A percentile compares a stretch with the other conserved stretches of the same genome.
phyloP scores from a whole-genome alignment of 92 coral and sea anemone genomes.

The Metridium senile region DNA sequence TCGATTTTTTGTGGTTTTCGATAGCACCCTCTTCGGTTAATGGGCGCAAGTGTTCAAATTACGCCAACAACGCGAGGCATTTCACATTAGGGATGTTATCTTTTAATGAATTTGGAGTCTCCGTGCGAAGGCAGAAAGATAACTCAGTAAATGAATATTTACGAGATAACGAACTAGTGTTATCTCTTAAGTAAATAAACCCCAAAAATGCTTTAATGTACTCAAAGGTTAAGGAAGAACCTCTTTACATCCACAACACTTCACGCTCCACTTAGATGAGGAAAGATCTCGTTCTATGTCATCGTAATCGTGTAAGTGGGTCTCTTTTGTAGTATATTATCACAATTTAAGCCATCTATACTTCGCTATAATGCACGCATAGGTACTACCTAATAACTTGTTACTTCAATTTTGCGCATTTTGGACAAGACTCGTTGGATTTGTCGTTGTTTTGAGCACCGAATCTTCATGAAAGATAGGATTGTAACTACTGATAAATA shows the following conservation, averaged over 20 bases:
- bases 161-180: constrained; percentile 16
- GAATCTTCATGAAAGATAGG: constrained; percentile 19
- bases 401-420: background rate
- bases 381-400: background rate
- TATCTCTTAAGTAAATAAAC: constrained; percentile 27
- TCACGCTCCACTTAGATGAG: constrained; percentile 11
- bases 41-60: background rate
- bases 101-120: background rate
- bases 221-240: constrained; percentile 26
- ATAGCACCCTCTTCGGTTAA: too few species aligned
- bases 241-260: constrained; percentile 3
- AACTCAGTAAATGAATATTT: constrained; percentile 24
- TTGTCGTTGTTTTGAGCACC: background rate
- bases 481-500: constrained; percentile 1
- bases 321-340: background rate
- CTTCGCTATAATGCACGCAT: background rate
- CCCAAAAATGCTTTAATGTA: constrained; percentile 23
- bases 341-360: background rate
- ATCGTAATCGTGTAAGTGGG: constrained; percentile 9
- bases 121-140: constrained; percentile 29
- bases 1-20: constrained; percentile 1
- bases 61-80: constrained; percentile 11
- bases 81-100: constrained; percentile 14
- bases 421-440: background rate
- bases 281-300: background rate